phyloP scores from a whole-genome alignment of 1,140 invertebrate species.

The Drosophila orena region DNA sequence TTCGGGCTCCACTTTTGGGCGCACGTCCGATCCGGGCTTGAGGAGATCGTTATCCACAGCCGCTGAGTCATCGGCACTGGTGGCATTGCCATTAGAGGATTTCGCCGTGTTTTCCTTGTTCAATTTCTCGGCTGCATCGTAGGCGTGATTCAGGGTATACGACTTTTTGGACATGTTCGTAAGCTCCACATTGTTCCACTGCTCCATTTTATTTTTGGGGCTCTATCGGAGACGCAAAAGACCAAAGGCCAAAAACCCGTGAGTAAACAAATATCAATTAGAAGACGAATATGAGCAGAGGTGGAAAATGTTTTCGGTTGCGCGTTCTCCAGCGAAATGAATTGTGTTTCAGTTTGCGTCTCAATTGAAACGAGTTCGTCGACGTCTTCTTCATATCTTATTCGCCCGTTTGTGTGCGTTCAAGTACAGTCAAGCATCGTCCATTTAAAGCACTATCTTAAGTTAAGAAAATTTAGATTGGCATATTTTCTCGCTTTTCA shows the following conservation, averaged over 20 bases:
- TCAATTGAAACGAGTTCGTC: slow-evolving; percentile 79
- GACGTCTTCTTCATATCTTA: slow-evolving; percentile 72
- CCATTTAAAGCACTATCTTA: not conserved
- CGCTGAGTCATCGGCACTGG: not conserved
- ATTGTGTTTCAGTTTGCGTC: slow-evolving; percentile 65
- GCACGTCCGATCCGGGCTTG: slow-evolving; percentile 88
- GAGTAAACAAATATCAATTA: slow-evolving; percentile 45
- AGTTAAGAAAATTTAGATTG: too few relatives aligned
- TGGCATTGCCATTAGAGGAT: slow-evolving; percentile 46
- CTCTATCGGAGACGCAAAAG: slow-evolving; percentile 55
- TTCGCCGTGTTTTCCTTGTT: slow-evolving; percentile 54
- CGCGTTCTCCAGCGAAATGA: slow-evolving; percentile 64
- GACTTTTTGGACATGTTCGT: slow-evolving; percentile 78
- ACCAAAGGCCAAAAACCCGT: slow-evolving; percentile 26
- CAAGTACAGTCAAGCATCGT: slow-evolving; percentile 12
- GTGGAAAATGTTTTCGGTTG: slow-evolving; percentile 53
- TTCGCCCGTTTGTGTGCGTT: slow-evolving; percentile 6
- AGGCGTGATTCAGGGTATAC: slow-evolving; percentile 78
- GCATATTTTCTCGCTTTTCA: too few relatives aligned
- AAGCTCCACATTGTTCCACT: slow-evolving; percentile 83
- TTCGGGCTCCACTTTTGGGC: slow-evolving; percentile 86
- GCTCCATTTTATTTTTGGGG: slow-evolving; percentile 67
- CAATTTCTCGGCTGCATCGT: slow-evolving; percentile 56
- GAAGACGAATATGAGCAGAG: slow-evolving; percentile 48
- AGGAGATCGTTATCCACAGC: slow-evolving; percentile 60